Percentiles rank a stretch among this genome's conserved stretches.
These are phyloP conservation scores for Cassiopea andromeda DNA, from an alignment of 30 jellyfish, hydroid and myxozoan genomes.

Conservation along the genomic window DNA sequence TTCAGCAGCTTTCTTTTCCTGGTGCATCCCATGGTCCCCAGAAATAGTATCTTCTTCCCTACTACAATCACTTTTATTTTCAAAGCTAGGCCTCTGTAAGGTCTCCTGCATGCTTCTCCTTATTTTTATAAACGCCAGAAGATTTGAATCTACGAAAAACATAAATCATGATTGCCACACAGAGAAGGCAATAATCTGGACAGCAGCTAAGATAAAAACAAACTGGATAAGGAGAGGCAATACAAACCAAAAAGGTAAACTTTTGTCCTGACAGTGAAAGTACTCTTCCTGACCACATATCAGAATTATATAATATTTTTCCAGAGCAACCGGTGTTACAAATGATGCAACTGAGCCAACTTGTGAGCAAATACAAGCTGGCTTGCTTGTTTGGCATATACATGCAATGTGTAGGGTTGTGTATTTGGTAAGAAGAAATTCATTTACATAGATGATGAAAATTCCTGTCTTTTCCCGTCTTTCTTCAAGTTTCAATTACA, in stretches of 20 bases:
- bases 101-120: slow-evolving; percentile 16
- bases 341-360: no score
- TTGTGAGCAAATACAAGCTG: no score
- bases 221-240: neutral
- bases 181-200: neutral
- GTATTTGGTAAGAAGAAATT: no score
- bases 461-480: no score
- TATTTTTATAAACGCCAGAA: slow-evolving; percentile 6
- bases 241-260: neutral
- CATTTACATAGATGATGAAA: no score
- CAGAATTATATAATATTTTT: no score
- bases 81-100: neutral
- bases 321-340: no score
- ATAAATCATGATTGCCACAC: no score
- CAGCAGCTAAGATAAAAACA: neutral
- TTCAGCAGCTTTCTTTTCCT: neutral
- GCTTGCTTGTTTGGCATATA: no score
- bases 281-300: neutral
- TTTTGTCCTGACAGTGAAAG: neutral
- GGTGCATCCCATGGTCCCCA: neutral
- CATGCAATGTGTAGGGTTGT: no score
- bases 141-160: slow-evolving; percentile 25
- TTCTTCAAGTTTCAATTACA: no score
- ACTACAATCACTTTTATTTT: neutral
- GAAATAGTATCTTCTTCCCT: neutral